Conservation (phyloP, 1,140 invertebrate species). For the Plectrocnemia conspersa region DNA sequence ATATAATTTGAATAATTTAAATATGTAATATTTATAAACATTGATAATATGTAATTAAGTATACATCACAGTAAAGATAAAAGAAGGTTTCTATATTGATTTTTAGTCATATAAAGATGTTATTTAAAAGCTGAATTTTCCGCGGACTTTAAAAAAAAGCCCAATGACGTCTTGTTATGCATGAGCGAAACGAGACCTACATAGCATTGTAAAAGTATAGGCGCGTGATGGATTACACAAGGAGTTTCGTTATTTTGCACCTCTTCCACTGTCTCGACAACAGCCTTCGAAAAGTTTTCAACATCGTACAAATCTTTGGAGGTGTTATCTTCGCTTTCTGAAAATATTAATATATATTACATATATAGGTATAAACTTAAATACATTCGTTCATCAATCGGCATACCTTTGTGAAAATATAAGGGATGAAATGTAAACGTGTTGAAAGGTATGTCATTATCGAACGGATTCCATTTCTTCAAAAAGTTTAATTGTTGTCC, state of each 20-base stretch:
- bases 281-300: slow-evolving; percentile 54
- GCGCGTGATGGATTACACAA: slow-evolving; percentile 60
- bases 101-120: not conserved
- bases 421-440: slow-evolving; percentile 79
- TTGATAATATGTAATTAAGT: too few relatives aligned
- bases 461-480: slow-evolving; percentile 83
- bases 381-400: slow-evolving; percentile 8
- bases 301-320: slow-evolving; percentile 52
- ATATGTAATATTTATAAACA: too few relatives aligned
- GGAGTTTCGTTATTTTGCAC: slow-evolving; percentile 38
- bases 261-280: slow-evolving; percentile 50
- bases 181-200: slow-evolving; percentile 70
- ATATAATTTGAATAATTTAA: too few relatives aligned
- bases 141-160: slow-evolving; percentile 82
- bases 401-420: slow-evolving; percentile 68
- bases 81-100: not conserved
- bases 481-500: slow-evolving; percentile 62
- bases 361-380: slow-evolving; percentile 10
- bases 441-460: slow-evolving; percentile 68
- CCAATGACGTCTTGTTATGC: slow-evolving; percentile 78
- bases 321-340: slow-evolving; percentile 26
- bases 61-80: too few relatives aligned
- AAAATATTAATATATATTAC: slow-evolving; percentile 10
- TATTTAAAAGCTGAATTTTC: slow-evolving; percentile 75
- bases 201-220: slow-evolving; percentile 76